Conservation (phyloP, 1,140 invertebrate species). For the Phocides pigmalion region DNA sequence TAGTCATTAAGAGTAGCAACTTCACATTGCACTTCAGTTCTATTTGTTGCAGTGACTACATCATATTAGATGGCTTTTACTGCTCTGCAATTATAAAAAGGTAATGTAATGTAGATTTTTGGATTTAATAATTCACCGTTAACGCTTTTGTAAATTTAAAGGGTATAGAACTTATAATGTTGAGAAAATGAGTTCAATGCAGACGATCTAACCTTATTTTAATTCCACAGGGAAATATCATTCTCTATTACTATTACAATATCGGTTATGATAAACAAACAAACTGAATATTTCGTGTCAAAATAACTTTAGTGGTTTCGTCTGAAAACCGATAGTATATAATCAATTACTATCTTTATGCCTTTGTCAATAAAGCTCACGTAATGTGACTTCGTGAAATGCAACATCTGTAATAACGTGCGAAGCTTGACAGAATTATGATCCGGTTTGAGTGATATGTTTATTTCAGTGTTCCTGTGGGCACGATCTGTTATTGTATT, state of each 20-base stretch:
- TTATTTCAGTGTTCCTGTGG: slow-evolving; percentile 52
- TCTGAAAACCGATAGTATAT: not conserved
- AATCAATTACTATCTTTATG: slow-evolving; percentile 1
- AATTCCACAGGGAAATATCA: too few relatives aligned
- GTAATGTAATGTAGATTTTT: too few relatives aligned
- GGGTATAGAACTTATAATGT: too few relatives aligned
- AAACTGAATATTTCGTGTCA: slow-evolving; percentile 46
- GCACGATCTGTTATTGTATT: slow-evolving; percentile 51
- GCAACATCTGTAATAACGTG: slow-evolving; percentile 42
- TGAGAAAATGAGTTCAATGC: not conserved
- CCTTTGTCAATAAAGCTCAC: not conserved
- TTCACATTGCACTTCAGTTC: too few relatives aligned
- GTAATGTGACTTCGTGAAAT: slow-evolving; percentile 12
- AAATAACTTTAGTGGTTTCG: slow-evolving; percentile 31
- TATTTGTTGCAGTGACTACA: too few relatives aligned
- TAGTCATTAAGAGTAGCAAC: too few relatives aligned
- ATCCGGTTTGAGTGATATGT: slow-evolving; percentile 55
- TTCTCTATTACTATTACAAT: slow-evolving; percentile 7
- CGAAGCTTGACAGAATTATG: slow-evolving; percentile 65
- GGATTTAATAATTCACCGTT: too few relatives aligned
- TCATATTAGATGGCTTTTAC: too few relatives aligned
- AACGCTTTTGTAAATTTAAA: too few relatives aligned
- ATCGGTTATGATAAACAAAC: slow-evolving; percentile 12
- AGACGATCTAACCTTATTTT: not conserved
- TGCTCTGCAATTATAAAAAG: too few relatives aligned